A percentile compares a stretch with the other conserved stretches of the same genome.
Conservation (phyloP, 2,797 vertebrate genomes). For the Caiman crocodilus region DNA sequence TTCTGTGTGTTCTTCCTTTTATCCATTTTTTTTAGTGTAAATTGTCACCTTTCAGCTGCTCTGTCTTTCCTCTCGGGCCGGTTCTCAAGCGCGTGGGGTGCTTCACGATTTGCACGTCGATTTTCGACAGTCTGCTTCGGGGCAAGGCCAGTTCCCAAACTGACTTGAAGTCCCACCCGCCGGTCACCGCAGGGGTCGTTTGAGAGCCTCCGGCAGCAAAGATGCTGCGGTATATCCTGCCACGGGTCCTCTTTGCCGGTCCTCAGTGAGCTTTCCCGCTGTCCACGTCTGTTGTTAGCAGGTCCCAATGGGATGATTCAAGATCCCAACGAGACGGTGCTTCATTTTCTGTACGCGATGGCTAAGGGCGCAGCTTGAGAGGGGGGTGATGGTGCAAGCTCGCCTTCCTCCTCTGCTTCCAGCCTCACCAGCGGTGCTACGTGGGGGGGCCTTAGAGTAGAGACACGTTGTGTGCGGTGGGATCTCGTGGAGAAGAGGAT, state of each 20-base stretch:
- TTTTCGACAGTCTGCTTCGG: background rate
- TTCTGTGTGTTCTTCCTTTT: background rate
- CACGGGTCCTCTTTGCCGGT: background rate
- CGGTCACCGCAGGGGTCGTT: background rate
- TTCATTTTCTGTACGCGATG: too few species aligned
- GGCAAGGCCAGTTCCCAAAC: background rate
- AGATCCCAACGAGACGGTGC: too few species aligned
- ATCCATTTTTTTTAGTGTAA: background rate
- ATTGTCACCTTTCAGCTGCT: background rate
- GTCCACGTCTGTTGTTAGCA: background rate
- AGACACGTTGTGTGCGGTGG: too few species aligned
- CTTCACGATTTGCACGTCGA: accelerated
- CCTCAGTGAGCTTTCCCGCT: background rate
- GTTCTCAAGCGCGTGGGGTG: background rate
- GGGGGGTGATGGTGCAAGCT: too few species aligned
- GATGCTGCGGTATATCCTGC: background rate
- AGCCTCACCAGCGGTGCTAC: too few species aligned
- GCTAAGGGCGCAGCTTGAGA: too few species aligned
- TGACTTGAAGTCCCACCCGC: background rate
- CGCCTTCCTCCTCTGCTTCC: too few species aligned
- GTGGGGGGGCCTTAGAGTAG: too few species aligned
- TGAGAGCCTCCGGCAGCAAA: background rate
- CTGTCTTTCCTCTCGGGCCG: accelerated
- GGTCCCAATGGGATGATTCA: too few species aligned
- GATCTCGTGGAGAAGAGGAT: too few species aligned